Conservation (phyloP, 2,888 invertebrate genomes). For the Spodoptera exigua region DNA sequence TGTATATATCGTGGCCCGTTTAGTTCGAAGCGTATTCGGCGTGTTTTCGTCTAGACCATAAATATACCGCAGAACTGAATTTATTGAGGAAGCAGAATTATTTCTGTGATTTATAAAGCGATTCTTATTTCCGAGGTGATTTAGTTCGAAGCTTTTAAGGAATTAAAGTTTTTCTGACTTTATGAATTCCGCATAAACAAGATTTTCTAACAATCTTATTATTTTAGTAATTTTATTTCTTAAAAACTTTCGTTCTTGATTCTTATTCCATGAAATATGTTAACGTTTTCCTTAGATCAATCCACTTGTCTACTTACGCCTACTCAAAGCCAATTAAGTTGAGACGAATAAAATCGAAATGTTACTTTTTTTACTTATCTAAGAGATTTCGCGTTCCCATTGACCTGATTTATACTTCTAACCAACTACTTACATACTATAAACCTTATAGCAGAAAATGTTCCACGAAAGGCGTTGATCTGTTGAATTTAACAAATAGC, state of each 20-base stretch:
- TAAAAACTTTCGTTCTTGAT: background rate
- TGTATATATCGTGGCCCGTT: conserved; percentile 55
- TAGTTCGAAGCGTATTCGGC: conserved; percentile 46
- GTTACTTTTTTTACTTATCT: background rate
- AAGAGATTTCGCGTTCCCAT: conserved; percentile 13
- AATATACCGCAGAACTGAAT: conserved; percentile 46
- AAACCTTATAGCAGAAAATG: conserved; percentile 39
- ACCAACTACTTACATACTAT: conserved; percentile 57
- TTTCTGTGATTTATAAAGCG: conserved; percentile 35
- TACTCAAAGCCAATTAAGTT: background rate
- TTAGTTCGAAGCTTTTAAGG: conserved; percentile 15
- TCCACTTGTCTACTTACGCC: background rate
- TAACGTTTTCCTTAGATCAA: background rate
- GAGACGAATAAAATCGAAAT: background rate
- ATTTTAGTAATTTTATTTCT: background rate
- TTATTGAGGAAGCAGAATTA: conserved; percentile 49
- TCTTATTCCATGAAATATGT: background rate
- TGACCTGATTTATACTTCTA: conserved; percentile 51
- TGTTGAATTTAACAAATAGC: conserved; percentile 68
- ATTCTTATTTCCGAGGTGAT: conserved; percentile 20
- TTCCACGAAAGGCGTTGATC: conserved; percentile 38
- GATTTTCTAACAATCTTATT: too few species aligned
- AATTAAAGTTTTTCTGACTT: conserved; percentile 6
- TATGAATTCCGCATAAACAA: background rate
- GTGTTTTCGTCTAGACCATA: conserved; percentile 48